These are phyloP conservation scores for Drosophila diplacantha DNA, from an alignment of 2,888 invertebrate genomes.

Conservation along the genomic window DNA sequence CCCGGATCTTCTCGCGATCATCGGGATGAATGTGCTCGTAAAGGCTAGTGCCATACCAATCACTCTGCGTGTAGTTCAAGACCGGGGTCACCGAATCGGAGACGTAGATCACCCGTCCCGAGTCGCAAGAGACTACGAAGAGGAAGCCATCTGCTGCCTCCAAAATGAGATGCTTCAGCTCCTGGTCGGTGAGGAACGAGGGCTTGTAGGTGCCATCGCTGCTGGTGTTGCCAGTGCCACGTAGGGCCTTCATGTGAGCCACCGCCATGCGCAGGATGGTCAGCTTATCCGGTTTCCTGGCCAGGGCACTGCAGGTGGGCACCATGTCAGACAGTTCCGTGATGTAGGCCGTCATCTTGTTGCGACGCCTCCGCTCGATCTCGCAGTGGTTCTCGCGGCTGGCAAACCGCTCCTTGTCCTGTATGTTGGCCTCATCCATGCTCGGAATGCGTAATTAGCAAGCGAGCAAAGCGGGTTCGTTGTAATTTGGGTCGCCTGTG, in stretches of 20 bases:
- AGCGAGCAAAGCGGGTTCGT: conserved; percentile 30
- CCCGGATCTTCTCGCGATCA: conserved; percentile 96
- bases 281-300: conserved; percentile 98
- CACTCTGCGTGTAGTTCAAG: conserved; percentile 96
- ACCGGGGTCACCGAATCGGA: conserved; percentile 99
- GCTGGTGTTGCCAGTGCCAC: conserved; percentile 97
- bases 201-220: conserved; percentile 98
- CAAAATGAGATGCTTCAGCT: conserved; percentile 97
- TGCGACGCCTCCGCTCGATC: conserved; percentile 97
- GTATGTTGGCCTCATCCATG: conserved; percentile 95
- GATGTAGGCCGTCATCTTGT: conserved; percentile 99
- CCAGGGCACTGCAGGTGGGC: conserved; percentile 98
- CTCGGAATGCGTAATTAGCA: conserved; percentile 63
- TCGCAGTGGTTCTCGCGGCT: conserved; percentile 99
- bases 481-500: conserved; percentile 66
- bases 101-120: conserved; percentile 97
- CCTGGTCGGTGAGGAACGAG: conserved; percentile 98
- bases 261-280: conserved; percentile 99
- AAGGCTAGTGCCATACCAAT: conserved; percentile 97
- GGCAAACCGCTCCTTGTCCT: conserved; percentile 98
- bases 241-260: conserved; percentile 98
- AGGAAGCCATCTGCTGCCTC: conserved; percentile 99
- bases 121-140: conserved; percentile 90
- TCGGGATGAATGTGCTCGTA: conserved; percentile 99
- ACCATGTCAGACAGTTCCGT: conserved; percentile 99